Evolutionary conservation across 2,888 invertebrate genomes (phyloP), one percentile per base, ranked within the genome.

Genomic region (Idaea dimidiata): DNA sequence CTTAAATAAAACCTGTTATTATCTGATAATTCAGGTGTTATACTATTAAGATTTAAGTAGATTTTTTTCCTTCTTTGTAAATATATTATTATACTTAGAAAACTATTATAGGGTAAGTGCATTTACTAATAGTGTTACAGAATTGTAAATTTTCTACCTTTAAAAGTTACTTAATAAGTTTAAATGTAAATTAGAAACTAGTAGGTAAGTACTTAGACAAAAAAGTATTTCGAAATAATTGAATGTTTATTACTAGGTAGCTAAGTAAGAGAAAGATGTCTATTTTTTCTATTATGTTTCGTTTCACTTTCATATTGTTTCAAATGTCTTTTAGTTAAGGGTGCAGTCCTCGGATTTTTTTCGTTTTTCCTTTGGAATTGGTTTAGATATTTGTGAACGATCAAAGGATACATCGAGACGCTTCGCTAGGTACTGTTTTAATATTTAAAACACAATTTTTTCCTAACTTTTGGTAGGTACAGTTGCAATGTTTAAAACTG

Each of bases 81-180:
- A 43, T 43, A 43, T 10, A 43, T 43, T 32, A 32, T 10, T 43
- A 24, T 24, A 24, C 24, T 24, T 24, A 24, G 8, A 43, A 43
- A 43, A 33, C 7, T 43, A 14, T 43, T 24, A 5, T 43, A 43
- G 43, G 43, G 14, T 43, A 43, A 43, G 43, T 10, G 43, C 43
- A 43, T 43, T 43, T 43, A 43, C 43, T 43, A 43, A 43, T 43
- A 43, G 43, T 43, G 43, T 43, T 43, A 10, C 43, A 43, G 14
- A 43, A 43, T 43, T 43, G 43, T 43, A 43, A 43, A 43, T 43
- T 43, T 43, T 43, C 43, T 43, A 43, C 43, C 43, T 43, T 43
- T 43, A 43, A 10, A 43, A 43, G 43, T 43, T n/a, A 24, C 24
- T 24, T 24, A n/a, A 43, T 43, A 43, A 43, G 43, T 43, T 43